Evolutionary conservation across 2,888 invertebrate species (phyloP), one percentile per base, ranked within the genome.

Genomic region (Neoitamus cyanurus): DNA sequence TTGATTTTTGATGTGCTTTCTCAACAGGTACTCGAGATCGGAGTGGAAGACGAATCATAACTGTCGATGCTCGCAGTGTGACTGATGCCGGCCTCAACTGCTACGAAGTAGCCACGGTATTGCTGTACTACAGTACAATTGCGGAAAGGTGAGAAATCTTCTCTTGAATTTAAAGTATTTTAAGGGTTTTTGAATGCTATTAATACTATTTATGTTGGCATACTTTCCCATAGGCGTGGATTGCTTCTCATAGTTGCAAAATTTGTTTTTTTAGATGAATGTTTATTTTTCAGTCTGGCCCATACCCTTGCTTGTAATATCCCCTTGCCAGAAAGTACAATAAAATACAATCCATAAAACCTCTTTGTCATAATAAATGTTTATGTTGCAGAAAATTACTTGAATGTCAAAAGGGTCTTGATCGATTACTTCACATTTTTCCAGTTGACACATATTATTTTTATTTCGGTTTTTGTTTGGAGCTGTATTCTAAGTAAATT

Each of bases 51-150:
- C 93, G 94, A 85, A 92, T 95, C 87, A 92, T 95, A 86, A 93
- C 94, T 86, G 94, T 95, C 88, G 93, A 94, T 88, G 93, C 94
- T 84, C 93, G 93, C 88, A 92, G 92, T 89, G 92, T 94, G 88
- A 92, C 92, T 84, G 90, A 92, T 88, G 93, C 94, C 86, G 93
- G 93, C 86, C 91, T 94, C 85, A 93, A 94, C 87, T 93, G 94
- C 89, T 93, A 94, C 88, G 95, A 95, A 91, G 93, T 95, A 87
- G 94, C 95, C 86, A 93, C 94, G 87, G 92, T 95, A 87, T 91
- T 95, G 87, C 92, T 95, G 89, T 95, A 95, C 92, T 95, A 95
- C 92, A 93, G 93, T 87, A 93, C 95, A 87, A 93, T 95, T 88
- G 94, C 94, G 88, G 90, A 91, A 86, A 94, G 94, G 95, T 95